Conservation (phyloP, 2,797 vertebrate genomes). For the Urosaurus nigricauda region DNA sequence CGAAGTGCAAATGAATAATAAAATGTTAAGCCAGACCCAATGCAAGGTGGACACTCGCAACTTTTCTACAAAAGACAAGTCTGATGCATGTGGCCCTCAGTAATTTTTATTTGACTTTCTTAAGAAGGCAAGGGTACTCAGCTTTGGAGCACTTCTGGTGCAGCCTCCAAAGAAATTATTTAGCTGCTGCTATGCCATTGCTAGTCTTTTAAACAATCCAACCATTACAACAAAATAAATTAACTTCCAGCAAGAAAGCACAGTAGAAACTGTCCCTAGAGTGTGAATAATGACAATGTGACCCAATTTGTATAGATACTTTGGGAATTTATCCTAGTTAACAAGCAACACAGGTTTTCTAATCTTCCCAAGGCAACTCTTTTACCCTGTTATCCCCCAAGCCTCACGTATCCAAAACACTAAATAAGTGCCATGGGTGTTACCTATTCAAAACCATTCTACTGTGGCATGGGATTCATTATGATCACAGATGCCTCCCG, state of each 20-base stretch:
- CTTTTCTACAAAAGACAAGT: background rate
- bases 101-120: conserved; percentile 32
- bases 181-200: conserved; percentile 67
- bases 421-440: background rate
- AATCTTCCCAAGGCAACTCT: background rate
- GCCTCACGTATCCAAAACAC: background rate
- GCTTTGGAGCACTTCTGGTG: background rate
- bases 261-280: conserved; percentile 59
- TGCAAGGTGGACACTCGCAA: conserved; percentile 41
- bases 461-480: no score
- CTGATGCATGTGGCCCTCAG: background rate
- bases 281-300: conserved; percentile 66
- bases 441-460: background rate
- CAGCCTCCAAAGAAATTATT: conserved; percentile 51
- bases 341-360: conserved; percentile 50
- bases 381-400: background rate
- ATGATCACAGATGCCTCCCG: background rate
- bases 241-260: conserved; percentile 69
- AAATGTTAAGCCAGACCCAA: conserved; percentile 39
- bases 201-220: conserved; percentile 68
- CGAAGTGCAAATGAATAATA: conserved; percentile 32
- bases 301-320: conserved; percentile 68
- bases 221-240: conserved; percentile 71
- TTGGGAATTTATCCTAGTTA: conserved; percentile 56
- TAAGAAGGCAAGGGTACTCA: conserved; percentile 44